Base-by-base conservation (phyloP, 2,797 vertebrate species). In the Urocyon cinereoargenteus region DNA sequence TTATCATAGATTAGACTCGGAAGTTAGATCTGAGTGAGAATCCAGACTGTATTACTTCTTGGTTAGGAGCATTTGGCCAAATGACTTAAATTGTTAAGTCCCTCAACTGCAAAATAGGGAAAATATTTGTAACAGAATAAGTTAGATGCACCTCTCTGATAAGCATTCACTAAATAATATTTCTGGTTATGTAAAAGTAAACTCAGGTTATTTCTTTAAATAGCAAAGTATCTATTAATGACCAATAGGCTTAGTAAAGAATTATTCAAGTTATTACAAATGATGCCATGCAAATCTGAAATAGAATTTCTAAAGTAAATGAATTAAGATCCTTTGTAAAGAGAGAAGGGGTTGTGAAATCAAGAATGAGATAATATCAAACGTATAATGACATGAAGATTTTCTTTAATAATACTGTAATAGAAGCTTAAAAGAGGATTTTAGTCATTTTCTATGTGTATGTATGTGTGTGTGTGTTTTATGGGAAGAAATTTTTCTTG, bases 391-490 rank as follows among this genome's bases (percentile, higher is more conserved):
- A 6, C 2, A 31, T 19, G 3, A n/a, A 79, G 1, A 24, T 34
- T 94, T 92, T 92, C 77, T 86, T 94, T 21, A 61, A 57, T 36
- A 53, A 94, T 45, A 49, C 2, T 15, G 4, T 45, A 89, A 91
- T 55, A 12, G 36, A 83, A 77, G 5, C 3, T 78, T 34, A 57
- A 64, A 31, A 53, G 15, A 78, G 45, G 57, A 22, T 26, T 61
- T 70, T 24, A 88, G 34, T 62, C 31, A 88, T 57, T 70, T 70
- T 57, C 22, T 82, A 36, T 73, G 9, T 22, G 36, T 16, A 21
- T 75, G 19, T n/a, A 4, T 51, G 36, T 73, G 26, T 28, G 10
- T 62, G 2, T 83, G 19, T 61, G 5, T 86, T 66, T 82, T 26
- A 79, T 40, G 70, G 26, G 7, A 90, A 36, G 73, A 78, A 55